These are phyloP conservation scores for Dryomyza anilis DNA, from an alignment of 2,888 invertebrate species.

Conservation along the genomic window DNA sequence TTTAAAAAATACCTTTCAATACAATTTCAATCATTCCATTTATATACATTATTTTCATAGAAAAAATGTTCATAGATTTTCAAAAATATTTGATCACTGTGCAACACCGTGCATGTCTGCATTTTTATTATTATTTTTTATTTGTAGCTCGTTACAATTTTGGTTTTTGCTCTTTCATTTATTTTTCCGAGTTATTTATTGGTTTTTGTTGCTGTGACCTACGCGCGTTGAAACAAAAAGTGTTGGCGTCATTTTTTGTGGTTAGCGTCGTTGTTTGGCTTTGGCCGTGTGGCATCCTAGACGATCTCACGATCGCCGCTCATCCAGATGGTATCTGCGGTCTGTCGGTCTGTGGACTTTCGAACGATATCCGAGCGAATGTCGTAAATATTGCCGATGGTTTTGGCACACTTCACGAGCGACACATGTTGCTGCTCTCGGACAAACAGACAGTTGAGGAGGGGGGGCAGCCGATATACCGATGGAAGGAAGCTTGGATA, in stretches of 20 bases:
- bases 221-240: conserved; percentile 47
- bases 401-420: conserved; percentile 23
- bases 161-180: conserved; percentile 37
- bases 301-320: not conserved
- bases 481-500: not conserved
- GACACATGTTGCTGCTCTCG: no score
- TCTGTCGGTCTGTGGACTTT: not conserved
- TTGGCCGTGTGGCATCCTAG: conserved; percentile 1
- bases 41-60: no score
- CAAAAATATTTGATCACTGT: no score
- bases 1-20: no score
- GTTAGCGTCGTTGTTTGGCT: not conserved
- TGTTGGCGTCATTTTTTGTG: conserved; percentile 47
- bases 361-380: not conserved
- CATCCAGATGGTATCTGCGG: conserved; percentile 11
- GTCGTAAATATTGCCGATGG: conserved; percentile 21
- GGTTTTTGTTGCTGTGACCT: not conserved
- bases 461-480: not conserved
- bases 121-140: not conserved
- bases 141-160: conserved; percentile 39
- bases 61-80: no score
- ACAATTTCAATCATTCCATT: no score
- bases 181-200: not conserved
- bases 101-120: no score
- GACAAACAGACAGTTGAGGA: no score